Conservation (phyloP, 1,140 invertebrate genomes). For the Drosophila nikananu region DNA sequence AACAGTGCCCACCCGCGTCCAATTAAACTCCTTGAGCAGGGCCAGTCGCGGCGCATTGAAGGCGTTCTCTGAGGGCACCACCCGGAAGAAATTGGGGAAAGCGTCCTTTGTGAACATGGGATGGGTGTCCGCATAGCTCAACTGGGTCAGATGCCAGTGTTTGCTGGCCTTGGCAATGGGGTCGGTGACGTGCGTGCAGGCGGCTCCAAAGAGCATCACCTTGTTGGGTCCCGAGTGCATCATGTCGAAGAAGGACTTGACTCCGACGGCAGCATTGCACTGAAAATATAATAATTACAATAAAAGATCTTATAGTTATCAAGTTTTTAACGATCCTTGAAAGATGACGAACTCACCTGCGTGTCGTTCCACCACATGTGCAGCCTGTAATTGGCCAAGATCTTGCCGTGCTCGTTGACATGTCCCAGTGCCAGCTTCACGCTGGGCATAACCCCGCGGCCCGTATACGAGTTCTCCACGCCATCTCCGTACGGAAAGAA, state of each 20-base stretch:
- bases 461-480: slow-evolving; percentile 90
- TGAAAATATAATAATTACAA: slow-evolving; percentile 86
- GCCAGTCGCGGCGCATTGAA: slow-evolving; percentile 97
- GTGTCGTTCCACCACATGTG: slow-evolving; percentile 98
- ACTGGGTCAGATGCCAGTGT: slow-evolving; percentile 98
- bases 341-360: slow-evolving; percentile 88
- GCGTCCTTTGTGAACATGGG: slow-evolving; percentile 98
- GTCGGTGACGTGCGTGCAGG: slow-evolving; percentile 98
- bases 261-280: slow-evolving; percentile 99
- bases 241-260: slow-evolving; percentile 99
- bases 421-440: slow-evolving; percentile 96
- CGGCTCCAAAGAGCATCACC: slow-evolving; percentile 97
- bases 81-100: slow-evolving; percentile 98
- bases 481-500: slow-evolving; percentile 95
- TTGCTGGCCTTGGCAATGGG: slow-evolving; percentile 99
- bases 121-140: slow-evolving; percentile 99
- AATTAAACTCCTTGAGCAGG: slow-evolving; percentile 96
- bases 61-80: slow-evolving; percentile 97
- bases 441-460: slow-evolving; percentile 96
- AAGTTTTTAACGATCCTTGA: background rate
- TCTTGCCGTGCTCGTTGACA: slow-evolving; percentile 94
- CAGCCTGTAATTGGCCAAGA: slow-evolving; percentile 94
- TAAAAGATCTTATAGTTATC: background rate
- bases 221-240: slow-evolving; percentile 96
- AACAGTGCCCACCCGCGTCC: slow-evolving; percentile 98